phyloP scores from a whole-genome alignment of 2,113 vertebrate genomes.

The Odocoileus hemionus region DNA sequence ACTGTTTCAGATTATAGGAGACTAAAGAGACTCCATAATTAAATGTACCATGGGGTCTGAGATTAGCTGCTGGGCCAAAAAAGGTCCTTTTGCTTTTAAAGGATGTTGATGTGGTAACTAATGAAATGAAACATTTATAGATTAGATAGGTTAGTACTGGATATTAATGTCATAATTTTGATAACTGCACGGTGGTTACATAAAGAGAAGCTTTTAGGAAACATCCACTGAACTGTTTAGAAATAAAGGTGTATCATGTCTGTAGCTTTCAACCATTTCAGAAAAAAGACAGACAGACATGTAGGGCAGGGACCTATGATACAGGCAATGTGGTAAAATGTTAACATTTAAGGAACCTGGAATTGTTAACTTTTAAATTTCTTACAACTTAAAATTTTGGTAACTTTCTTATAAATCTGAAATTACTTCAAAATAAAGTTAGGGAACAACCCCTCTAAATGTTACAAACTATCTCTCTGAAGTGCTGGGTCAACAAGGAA shows the following conservation, averaged over 20 bases:
- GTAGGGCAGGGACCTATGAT: neutral
- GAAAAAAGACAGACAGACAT: neutral
- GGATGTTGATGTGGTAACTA: neutral
- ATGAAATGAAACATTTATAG: neutral
- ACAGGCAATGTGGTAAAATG: neutral
- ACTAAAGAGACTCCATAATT: neutral
- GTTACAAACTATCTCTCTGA: neutral
- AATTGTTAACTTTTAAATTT: constrained; percentile 9
- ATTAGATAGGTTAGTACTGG: neutral
- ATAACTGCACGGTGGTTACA: neutral
- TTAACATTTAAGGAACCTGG: neutral
- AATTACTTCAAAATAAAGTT: neutral
- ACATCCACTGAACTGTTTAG: neutral
- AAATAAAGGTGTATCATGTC: neutral
- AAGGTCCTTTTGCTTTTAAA: neutral
- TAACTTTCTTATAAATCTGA: neutral
- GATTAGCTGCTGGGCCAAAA: neutral
- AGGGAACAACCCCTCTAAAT: neutral
- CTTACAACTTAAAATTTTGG: neutral
- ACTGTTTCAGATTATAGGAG: neutral
- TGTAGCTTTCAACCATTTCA: neutral
- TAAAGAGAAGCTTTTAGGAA: neutral
- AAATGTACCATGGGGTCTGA: neutral
- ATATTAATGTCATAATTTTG: neutral
- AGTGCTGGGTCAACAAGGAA: neutral